A percentile compares a stretch with the other conserved stretches of the same genome.
Evolutionary conservation across 2,797 vertebrate species (phyloP).

Genomic region (Galaxias olidus): DNA sequence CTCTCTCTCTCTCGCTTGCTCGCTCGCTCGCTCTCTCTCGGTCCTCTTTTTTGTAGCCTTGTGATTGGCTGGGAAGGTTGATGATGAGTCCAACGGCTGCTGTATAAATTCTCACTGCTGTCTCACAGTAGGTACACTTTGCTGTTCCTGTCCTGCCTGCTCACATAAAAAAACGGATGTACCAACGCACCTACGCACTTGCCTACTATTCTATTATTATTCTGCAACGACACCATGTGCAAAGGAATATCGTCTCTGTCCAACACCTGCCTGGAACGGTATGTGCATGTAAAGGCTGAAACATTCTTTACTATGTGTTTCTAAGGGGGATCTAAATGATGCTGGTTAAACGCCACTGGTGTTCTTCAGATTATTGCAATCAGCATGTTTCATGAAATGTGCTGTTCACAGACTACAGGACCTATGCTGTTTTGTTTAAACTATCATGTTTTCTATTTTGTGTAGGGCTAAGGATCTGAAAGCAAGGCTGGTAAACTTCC

Average conservation of each 20-base stretch:
- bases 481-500: constrained; percentile 82
- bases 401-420: background rate
- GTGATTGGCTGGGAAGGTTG: constrained; percentile 62
- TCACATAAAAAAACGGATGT: constrained; percentile 44
- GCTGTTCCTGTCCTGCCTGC: constrained; percentile 39
- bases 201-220: constrained; percentile 29
- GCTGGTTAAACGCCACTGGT: too few relatives aligned
- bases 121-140: constrained; percentile 44
- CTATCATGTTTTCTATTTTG: constrained; percentile 38
- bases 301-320: background rate
- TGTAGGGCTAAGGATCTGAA: constrained; percentile 89
- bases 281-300: constrained; percentile 37
- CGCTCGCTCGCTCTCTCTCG: constrained; percentile 2
- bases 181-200: constrained; percentile 1
- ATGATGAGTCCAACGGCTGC: constrained; percentile 54
- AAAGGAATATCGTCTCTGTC: constrained; percentile 81
- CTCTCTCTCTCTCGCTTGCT: background rate
- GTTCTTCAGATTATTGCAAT: too few relatives aligned
- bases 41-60: background rate
- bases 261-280: constrained; percentile 89
- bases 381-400: too few relatives aligned
- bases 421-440: constrained; percentile 18
- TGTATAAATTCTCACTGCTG: constrained; percentile 64
- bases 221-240: constrained; percentile 76
- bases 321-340: too few relatives aligned